Conservation (phyloP, 2,797 vertebrate genomes). For the Tachyglossus aculeatus region DNA sequence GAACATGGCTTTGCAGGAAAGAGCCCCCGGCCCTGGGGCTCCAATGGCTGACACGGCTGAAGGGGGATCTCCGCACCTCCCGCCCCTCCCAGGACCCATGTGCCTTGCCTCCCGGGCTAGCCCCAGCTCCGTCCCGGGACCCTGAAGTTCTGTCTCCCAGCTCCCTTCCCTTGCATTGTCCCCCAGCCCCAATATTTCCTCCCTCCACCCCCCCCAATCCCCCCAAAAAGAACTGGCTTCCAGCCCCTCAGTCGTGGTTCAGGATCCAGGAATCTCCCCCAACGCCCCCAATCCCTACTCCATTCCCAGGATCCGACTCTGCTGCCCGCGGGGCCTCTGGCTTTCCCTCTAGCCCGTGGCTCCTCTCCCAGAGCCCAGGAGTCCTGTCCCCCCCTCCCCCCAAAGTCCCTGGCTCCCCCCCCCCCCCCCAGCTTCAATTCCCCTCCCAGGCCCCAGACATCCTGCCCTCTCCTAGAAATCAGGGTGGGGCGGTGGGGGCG, state of each 20-base stretch:
- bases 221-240: too few relatives aligned
- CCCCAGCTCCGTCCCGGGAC: slow-evolving; percentile 36
- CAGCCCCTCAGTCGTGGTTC: too few relatives aligned
- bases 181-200: too few relatives aligned
- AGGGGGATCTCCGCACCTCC: slow-evolving; percentile 3
- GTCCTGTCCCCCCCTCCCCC: slow-evolving; percentile 24
- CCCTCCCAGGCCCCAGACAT: slow-evolving; percentile 3
- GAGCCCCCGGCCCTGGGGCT: slow-evolving; percentile 64
- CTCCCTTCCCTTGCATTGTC: not conserved
- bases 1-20: slow-evolving; percentile 64
- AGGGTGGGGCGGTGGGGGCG: slow-evolving; percentile 60
- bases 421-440: not conserved
- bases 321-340: not conserved
- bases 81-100: slow-evolving; percentile 52
- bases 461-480: not conserved
- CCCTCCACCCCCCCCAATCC: too few relatives aligned
- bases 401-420: slow-evolving; percentile 14
- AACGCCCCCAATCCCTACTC: slow-evolving; percentile 34
- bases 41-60: slow-evolving; percentile 63
- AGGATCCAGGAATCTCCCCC: too few relatives aligned
- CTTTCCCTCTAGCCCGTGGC: slow-evolving; percentile 40
- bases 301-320: not conserved
- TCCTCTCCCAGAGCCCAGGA: slow-evolving; percentile 40
- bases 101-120: slow-evolving; percentile 40
- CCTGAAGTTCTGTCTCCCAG: too few relatives aligned